Conservation (phyloP, 1,140 invertebrate species). For the Caenorhabditis tropicalis region DNA sequence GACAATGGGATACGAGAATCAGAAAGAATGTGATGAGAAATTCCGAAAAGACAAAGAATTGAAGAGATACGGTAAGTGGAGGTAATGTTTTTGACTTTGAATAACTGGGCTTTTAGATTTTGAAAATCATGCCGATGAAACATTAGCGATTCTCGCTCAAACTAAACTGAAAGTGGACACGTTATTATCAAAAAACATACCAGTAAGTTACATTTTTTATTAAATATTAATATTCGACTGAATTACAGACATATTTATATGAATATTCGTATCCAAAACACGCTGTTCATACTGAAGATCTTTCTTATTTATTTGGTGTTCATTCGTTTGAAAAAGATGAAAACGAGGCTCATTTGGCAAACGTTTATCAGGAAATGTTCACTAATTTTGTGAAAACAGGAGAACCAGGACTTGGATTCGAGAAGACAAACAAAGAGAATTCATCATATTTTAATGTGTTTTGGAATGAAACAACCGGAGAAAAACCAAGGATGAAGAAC, state of each 20-base stretch:
- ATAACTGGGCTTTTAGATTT: background rate
- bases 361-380: constrained; percentile 22
- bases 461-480: background rate
- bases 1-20: background rate
- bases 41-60: background rate
- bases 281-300: constrained; percentile 45
- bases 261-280: constrained; percentile 42
- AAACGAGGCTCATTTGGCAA: constrained; percentile 29
- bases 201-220: background rate
- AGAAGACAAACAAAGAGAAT: background rate
- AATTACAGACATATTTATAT: background rate
- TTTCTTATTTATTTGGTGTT: constrained; percentile 44
- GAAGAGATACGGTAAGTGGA: background rate
- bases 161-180: background rate
- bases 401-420: background rate
- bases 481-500: background rate
- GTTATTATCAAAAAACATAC: background rate
- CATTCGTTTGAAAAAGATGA: constrained; percentile 47
- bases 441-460: background rate
- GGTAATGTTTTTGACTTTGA: background rate
- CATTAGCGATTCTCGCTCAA: background rate
- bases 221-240: background rate
- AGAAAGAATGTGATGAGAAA: background rate
- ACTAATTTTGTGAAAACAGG: constrained; percentile 27
- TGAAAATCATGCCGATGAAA: background rate